phyloP scores from a whole-genome alignment of 2,888 invertebrate species.

The Dasysyrphus tricinctus region DNA sequence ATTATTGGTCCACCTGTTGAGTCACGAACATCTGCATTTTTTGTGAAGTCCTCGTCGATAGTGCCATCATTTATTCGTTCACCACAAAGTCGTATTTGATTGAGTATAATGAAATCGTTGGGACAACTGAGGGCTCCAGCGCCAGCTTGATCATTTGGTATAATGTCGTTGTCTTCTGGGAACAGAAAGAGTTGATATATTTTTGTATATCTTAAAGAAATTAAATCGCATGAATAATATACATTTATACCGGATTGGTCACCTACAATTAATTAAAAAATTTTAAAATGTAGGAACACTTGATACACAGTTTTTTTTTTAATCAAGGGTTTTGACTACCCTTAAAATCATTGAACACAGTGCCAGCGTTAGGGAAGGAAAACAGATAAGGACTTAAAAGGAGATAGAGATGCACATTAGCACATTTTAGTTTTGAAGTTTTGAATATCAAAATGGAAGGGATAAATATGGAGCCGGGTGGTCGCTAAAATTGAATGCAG shows the following conservation, averaged over 20 bases:
- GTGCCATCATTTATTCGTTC: conserved; percentile 89
- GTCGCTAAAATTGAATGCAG: too few relatives aligned
- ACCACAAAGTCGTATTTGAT: conserved; percentile 89
- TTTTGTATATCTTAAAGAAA: not conserved
- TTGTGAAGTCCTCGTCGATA: conserved; percentile 85
- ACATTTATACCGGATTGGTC: not conserved
- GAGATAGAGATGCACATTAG: too few relatives aligned
- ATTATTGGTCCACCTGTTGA: conserved; percentile 88
- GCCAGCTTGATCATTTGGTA: conserved; percentile 89
- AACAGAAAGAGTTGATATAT: conserved; percentile 5
- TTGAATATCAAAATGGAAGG: too few relatives aligned
- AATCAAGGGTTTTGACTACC: too few relatives aligned
- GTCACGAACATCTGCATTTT: conserved; percentile 89
- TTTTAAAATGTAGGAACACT: not conserved
- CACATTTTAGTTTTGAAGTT: too few relatives aligned
- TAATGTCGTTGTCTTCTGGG: conserved; percentile 86
- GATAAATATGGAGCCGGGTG: too few relatives aligned
- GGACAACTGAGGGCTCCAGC: conserved; percentile 90
- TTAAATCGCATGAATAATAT: not conserved
- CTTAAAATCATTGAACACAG: too few relatives aligned
- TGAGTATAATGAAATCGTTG: conserved; percentile 89
- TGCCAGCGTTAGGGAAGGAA: too few relatives aligned
- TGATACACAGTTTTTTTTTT: too few relatives aligned
- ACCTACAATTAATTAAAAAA: not conserved
- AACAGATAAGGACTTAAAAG: too few relatives aligned